Percentiles rank a stretch among this genome's conserved stretches.
Conservation (phyloP, 2,888 invertebrate species). For the Euproctis similis region DNA sequence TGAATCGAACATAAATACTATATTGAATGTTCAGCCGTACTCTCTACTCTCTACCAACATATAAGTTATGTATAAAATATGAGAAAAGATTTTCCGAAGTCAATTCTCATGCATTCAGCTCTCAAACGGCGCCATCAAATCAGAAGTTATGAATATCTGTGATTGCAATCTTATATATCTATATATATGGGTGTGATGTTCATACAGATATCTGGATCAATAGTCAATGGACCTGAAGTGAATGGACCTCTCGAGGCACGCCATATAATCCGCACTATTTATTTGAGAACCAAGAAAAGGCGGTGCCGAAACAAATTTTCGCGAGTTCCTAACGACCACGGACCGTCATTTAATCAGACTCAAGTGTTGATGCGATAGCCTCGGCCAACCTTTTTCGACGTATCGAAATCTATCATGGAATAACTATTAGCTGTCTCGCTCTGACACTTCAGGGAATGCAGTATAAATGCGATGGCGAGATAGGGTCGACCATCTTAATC, state of each 20-base stretch:
- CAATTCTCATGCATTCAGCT: slow-evolving; percentile 8
- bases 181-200: too few species aligned
- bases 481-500: slow-evolving; percentile 36
- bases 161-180: slow-evolving; percentile 11
- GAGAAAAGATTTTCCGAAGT: slow-evolving; percentile 4
- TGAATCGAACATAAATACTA: background rate
- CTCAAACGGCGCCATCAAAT: slow-evolving; percentile 12
- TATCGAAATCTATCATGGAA: slow-evolving; percentile 46
- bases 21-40: slow-evolving; percentile 5
- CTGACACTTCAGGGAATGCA: slow-evolving; percentile 12
- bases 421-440: slow-evolving; percentile 26
- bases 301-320: slow-evolving; percentile 38
- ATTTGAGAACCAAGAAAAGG: slow-evolving; percentile 39
- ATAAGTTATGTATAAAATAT: slow-evolving; percentile 7
- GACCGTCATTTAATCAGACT: slow-evolving; percentile 62
- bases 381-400: slow-evolving; percentile 31
- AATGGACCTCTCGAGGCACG: slow-evolving; percentile 13
- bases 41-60: slow-evolving; percentile 1
- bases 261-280: slow-evolving; percentile 30
- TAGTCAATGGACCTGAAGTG: slow-evolving; percentile 15
- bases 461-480: slow-evolving; percentile 20
- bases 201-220: slow-evolving; percentile 27
- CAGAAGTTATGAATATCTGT: slow-evolving; percentile 18
- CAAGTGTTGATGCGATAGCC: slow-evolving; percentile 54
- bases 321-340: slow-evolving; percentile 44